These are phyloP conservation scores for Mercenaria mercenaria DNA, from an alignment of 1,140 invertebrate species.

Conservation along the genomic window DNA sequence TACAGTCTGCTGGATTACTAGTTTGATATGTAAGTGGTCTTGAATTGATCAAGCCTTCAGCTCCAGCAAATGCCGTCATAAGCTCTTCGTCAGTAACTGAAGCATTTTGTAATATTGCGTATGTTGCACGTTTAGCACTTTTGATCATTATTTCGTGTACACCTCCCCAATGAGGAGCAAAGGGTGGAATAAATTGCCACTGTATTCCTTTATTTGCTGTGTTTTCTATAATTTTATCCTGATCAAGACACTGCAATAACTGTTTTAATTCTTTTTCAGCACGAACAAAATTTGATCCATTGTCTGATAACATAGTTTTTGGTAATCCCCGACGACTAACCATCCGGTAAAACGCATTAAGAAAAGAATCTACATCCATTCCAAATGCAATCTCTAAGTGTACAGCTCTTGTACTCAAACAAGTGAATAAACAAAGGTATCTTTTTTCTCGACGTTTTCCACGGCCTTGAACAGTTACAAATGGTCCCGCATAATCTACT, in stretches of 20 bases:
- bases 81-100: conserved; percentile 36
- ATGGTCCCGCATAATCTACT: conserved; percentile 60
- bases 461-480: conserved; percentile 34
- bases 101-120: conserved; percentile 2
- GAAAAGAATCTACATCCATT: conserved; percentile 43
- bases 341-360: conserved; percentile 28
- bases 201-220: neutral
- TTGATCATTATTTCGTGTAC: conserved; percentile 53
- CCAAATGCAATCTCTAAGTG: conserved; percentile 48
- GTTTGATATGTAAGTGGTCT: conserved; percentile 75
- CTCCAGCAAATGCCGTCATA: conserved; percentile 67
- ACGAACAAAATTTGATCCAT: conserved; percentile 64
- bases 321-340: conserved; percentile 49
- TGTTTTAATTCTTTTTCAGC: conserved; percentile 31
- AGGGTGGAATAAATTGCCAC: conserved; percentile 50
- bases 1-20: conserved; percentile 73
- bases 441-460: conserved; percentile 44
- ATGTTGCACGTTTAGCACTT: conserved; percentile 11
- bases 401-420: conserved; percentile 56
- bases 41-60: conserved; percentile 72
- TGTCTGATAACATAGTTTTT: conserved; percentile 42
- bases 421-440: conserved; percentile 59
- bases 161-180: conserved; percentile 59
- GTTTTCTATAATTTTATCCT: neutral
- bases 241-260: neutral